Evolutionary conservation across 2,888 invertebrate genomes (phyloP).

Genomic region (Esperia sulphurella): DNA sequence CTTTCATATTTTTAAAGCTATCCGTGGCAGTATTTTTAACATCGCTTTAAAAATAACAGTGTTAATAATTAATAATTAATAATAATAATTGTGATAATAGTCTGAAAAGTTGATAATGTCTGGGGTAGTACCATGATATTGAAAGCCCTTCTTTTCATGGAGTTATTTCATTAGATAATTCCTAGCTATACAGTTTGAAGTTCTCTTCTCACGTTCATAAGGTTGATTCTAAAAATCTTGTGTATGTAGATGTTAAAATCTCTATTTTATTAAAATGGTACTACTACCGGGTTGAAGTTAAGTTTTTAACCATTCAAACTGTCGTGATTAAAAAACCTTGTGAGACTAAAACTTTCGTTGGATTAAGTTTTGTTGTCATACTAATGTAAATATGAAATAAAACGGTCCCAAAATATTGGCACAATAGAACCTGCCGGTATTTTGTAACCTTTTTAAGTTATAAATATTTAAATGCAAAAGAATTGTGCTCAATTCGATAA

Average conservation of each 20-base stretch:
- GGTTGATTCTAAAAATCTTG: too few relatives aligned
- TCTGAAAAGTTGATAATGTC: constrained; percentile 19
- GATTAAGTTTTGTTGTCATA: constrained; percentile 26
- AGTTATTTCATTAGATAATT: too few relatives aligned
- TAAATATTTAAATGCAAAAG: background rate
- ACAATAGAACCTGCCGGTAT: background rate
- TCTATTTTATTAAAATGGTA: background rate
- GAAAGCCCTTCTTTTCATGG: too few relatives aligned
- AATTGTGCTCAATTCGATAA: constrained; percentile 18
- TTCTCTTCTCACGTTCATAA: too few relatives aligned
- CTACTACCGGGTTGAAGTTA: constrained; percentile 5
- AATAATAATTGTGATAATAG: constrained; percentile 40
- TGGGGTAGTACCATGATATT: constrained; percentile 18
- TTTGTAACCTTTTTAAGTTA: background rate
- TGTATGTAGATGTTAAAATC: too few relatives aligned
- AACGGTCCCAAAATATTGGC: background rate
- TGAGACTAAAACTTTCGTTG: constrained; percentile 30
- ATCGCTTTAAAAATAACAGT: constrained; percentile 30
- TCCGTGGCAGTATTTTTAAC: constrained; percentile 20
- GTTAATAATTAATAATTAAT: constrained; percentile 7
- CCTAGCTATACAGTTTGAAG: too few relatives aligned
- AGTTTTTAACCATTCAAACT: constrained; percentile 15
- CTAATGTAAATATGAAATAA: constrained; percentile 44
- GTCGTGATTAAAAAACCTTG: constrained; percentile 16
- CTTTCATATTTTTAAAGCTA: constrained; percentile 8